Conservation (phyloP, 1,140 invertebrate species). For the Papilio machaon region DNA sequence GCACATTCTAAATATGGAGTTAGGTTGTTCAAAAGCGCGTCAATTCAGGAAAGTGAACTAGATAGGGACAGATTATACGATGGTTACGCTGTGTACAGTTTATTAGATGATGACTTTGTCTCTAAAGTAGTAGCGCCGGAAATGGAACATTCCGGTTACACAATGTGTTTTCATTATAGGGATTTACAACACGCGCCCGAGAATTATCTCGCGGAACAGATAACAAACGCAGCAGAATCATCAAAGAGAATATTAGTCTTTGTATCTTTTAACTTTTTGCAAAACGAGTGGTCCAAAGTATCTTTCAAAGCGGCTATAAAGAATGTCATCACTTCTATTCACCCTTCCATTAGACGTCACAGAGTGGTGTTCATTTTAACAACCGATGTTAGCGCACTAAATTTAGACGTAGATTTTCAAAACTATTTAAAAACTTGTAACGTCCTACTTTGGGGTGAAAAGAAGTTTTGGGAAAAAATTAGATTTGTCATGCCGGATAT, state of each 20-base stretch:
- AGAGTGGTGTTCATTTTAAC: conserved; percentile 86
- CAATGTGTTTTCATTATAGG: conserved; percentile 88
- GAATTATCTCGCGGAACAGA: conserved; percentile 87
- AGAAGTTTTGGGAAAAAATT: conserved; percentile 95
- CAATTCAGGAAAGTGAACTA: conserved; percentile 85
- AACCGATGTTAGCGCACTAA: conserved; percentile 90
- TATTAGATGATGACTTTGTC: conserved; percentile 92
- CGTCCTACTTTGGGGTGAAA: conserved; percentile 92
- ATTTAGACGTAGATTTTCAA: conserved; percentile 91
- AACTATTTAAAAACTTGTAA: conserved; percentile 91
- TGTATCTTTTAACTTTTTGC: conserved; percentile 88
- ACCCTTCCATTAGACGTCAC: conserved; percentile 84
- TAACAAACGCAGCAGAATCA: conserved; percentile 90
- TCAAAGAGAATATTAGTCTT: conserved; percentile 87
- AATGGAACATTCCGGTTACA: conserved; percentile 89
- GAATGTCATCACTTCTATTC: conserved; percentile 87
- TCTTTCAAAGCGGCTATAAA: conserved; percentile 88
- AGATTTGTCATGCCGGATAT: conserved; percentile 93
- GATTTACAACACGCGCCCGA: conserved; percentile 88
- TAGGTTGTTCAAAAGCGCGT: conserved; percentile 88
- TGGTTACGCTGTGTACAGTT: conserved; percentile 94
- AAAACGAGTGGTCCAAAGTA: conserved; percentile 88
- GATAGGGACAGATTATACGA: conserved; percentile 92
- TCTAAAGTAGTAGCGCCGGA: conserved; percentile 89
- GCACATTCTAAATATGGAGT: conserved; percentile 89